phyloP scores from a whole-genome alignment of 2,113 vertebrate species.

The Heptranchias perlo region DNA sequence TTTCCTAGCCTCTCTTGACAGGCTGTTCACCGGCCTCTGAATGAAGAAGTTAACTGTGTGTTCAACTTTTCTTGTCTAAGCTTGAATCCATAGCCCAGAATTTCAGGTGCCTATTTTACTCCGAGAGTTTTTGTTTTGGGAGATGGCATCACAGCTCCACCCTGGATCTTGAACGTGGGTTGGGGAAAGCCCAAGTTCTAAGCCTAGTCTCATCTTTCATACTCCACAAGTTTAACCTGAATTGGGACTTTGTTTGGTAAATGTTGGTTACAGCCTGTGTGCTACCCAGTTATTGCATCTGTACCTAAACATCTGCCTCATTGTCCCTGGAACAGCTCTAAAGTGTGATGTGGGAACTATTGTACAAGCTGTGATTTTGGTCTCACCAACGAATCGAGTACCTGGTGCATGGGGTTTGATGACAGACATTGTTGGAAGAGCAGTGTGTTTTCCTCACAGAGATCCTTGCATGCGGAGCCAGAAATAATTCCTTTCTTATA shows the following conservation, averaged over 20 bases:
- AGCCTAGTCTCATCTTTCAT: background rate
- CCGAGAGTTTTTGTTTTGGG: background rate
- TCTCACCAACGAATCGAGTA: slow-evolving; percentile 44
- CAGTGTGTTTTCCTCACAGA: slow-evolving; percentile 76
- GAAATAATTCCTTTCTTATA: slow-evolving; percentile 89
- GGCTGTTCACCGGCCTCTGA: background rate
- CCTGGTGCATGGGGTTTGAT: slow-evolving; percentile 77
- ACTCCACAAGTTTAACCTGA: background rate
- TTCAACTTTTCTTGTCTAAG: background rate
- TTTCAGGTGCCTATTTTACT: background rate
- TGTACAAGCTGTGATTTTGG: background rate
- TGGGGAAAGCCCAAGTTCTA: background rate
- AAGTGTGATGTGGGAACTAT: too few relatives aligned
- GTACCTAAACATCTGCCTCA: background rate
- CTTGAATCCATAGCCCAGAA: background rate
- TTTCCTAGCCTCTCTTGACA: background rate
- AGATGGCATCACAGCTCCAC: background rate
- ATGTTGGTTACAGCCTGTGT: background rate
- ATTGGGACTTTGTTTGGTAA: background rate
- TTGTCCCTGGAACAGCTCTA: background rate
- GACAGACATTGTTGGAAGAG: slow-evolving; percentile 81
- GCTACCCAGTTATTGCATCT: background rate
- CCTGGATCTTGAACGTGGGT: background rate
- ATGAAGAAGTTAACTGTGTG: background rate
- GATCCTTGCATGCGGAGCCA: slow-evolving; percentile 79